phyloP scores from a whole-genome alignment of 2,888 invertebrate species.

The Apotomis capreana region DNA sequence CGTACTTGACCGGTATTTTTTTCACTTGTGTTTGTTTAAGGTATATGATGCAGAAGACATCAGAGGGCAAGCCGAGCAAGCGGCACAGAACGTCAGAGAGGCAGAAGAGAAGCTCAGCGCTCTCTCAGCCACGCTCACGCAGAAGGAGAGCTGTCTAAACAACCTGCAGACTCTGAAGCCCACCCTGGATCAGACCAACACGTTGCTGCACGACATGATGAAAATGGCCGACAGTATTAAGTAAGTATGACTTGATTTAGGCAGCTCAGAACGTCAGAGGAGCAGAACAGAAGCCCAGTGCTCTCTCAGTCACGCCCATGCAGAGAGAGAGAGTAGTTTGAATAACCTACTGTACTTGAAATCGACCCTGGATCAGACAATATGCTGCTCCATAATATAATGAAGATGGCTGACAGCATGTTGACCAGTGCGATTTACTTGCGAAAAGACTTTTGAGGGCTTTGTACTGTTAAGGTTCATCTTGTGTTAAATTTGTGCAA shows the following conservation, averaged over 20 bases:
- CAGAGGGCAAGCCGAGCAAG: slow-evolving; percentile 62
- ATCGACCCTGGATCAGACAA: slow-evolving; percentile 67
- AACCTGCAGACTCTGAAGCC: slow-evolving; percentile 72
- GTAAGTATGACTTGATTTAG: slow-evolving; percentile 58
- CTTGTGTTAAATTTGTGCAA: no score
- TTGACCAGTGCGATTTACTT: no score
- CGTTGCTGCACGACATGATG: slow-evolving; percentile 66
- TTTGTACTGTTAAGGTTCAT: no score
- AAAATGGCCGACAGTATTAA: slow-evolving; percentile 63
- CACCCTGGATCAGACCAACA: slow-evolving; percentile 66
- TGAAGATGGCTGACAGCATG: slow-evolving; percentile 61
- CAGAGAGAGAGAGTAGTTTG: slow-evolving; percentile 67
- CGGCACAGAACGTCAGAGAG: slow-evolving; percentile 65
- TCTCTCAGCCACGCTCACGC: slow-evolving; percentile 58
- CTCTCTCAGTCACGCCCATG: slow-evolving; percentile 57
- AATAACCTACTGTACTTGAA: slow-evolving; percentile 71
- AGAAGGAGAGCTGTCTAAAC: slow-evolving; percentile 69
- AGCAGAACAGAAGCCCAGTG: slow-evolving; percentile 63
- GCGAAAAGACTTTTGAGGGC: no score
- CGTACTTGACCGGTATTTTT: no score
- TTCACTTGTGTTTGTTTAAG: not conserved
- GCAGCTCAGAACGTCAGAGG: slow-evolving; percentile 66
- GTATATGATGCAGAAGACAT: slow-evolving; percentile 68
- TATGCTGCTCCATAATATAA: slow-evolving; percentile 66
- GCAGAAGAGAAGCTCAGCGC: slow-evolving; percentile 64